These are phyloP conservation scores for Folsomia manolachei DNA, from an alignment of 2,888 invertebrate genomes.

Conservation along the genomic window DNA sequence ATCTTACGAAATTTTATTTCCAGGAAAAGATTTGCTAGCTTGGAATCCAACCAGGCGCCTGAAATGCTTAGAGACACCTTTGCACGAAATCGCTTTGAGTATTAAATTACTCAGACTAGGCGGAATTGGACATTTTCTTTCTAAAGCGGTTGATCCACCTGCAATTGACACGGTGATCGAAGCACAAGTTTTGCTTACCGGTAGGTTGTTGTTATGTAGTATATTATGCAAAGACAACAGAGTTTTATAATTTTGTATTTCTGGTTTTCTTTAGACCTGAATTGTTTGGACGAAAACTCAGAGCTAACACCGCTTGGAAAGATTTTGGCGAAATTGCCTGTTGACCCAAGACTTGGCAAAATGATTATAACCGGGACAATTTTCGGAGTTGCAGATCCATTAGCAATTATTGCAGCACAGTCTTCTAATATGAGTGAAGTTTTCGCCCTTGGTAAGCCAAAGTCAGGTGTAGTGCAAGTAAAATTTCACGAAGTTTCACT, in stretches of 20 bases:
- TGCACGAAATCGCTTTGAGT: constrained; percentile 89
- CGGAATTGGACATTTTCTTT: constrained; percentile 87
- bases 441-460: constrained; percentile 67
- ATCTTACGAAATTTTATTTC: neutral
- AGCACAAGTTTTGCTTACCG: constrained; percentile 74
- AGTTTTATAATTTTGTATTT: neutral
- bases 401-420: constrained; percentile 91
- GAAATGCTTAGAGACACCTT: constrained; percentile 97
- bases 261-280: constrained; percentile 67
- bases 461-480: neutral
- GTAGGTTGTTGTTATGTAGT: constrained; percentile 50
- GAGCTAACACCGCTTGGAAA: constrained; percentile 89
- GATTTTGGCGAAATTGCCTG: constrained; percentile 88
- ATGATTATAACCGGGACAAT: constrained; percentile 94
- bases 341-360: constrained; percentile 94
- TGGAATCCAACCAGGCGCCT: constrained; percentile 89
- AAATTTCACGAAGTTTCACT: no score
- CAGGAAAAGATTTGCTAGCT: constrained; percentile 66
- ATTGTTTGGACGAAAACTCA: constrained; percentile 81
- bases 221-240: no score
- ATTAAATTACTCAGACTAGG: constrained; percentile 88
- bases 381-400: constrained; percentile 83
- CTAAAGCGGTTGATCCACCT: constrained; percentile 93
- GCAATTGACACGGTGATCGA: constrained; percentile 97
- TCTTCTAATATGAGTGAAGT: constrained; percentile 94